A percentile compares a stretch with the other conserved stretches of the same genome.
Evolutionary conservation across 2,797 vertebrate genomes (phyloP).

Genomic region (Pelobates cultripes): DNA sequence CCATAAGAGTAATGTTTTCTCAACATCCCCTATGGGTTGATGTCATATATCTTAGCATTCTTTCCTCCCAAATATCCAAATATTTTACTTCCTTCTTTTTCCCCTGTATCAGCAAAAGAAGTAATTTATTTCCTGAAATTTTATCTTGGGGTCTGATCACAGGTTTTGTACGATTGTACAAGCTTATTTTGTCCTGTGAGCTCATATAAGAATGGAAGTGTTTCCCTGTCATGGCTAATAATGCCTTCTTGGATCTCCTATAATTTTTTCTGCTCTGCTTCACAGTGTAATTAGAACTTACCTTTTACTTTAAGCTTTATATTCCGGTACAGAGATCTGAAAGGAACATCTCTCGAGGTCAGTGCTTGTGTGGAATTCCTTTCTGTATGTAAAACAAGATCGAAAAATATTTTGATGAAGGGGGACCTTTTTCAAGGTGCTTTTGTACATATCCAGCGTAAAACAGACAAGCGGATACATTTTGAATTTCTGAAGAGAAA

Average conservation of each 20-base stretch:
- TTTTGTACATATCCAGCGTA: constrained; percentile 24
- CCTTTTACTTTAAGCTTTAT: constrained; percentile 64
- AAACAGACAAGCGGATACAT: neutral
- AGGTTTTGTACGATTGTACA: neutral
- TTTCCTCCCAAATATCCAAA: constrained; percentile 37
- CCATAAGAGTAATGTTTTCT: too few species aligned
- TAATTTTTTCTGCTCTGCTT: constrained; percentile 79
- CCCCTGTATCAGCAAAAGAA: constrained; percentile 12
- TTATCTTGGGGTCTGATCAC: constrained; percentile 9
- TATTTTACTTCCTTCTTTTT: constrained; percentile 15
- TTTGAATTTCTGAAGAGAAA: neutral
- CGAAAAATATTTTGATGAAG: constrained; percentile 13
- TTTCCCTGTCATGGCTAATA: constrained; percentile 78
- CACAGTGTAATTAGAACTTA: constrained; percentile 82
- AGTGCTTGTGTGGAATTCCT: constrained; percentile 67
- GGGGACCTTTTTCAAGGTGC: constrained; percentile 20
- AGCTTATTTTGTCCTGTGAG: constrained; percentile 15
- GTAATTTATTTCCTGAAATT: constrained; percentile 30
- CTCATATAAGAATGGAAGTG: constrained; percentile 68
- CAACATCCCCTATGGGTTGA: neutral
- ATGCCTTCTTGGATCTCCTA: constrained; percentile 76
- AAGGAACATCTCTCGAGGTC: constrained; percentile 71
- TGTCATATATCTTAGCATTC: constrained; percentile 10
- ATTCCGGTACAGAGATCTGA: constrained; percentile 52
- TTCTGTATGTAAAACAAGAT: constrained; percentile 57